phyloP scores from a whole-genome alignment of 2,113 vertebrate genomes.

The Glareola pratincola region DNA sequence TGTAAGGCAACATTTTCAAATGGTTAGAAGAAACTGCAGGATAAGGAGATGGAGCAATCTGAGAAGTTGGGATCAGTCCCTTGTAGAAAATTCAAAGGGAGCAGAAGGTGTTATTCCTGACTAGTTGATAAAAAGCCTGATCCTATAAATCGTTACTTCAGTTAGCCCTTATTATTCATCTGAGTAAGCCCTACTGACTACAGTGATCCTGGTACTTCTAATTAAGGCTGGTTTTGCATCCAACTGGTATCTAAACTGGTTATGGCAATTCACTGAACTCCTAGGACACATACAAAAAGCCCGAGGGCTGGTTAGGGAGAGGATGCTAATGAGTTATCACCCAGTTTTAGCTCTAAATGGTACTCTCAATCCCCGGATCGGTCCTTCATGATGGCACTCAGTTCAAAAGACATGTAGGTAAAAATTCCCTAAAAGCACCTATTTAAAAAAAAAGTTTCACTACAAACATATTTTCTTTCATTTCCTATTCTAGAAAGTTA shows the following conservation, averaged over 20 bases:
- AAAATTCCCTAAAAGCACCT: conserved; percentile 56
- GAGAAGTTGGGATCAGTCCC: neutral
- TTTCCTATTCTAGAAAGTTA: conserved; percentile 25
- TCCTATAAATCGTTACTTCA: neutral
- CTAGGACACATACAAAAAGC: neutral
- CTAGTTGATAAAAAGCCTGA: neutral
- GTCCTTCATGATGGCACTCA: conserved; percentile 6
- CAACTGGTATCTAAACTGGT: neutral
- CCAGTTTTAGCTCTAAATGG: neutral
- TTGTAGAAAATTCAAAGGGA: neutral
- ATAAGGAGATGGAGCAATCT: neutral
- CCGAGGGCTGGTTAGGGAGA: neutral
- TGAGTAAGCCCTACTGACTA: neutral
- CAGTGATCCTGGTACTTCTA: neutral
- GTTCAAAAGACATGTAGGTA: neutral
- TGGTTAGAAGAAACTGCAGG: neutral
- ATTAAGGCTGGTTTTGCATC: neutral
- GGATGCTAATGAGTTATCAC: neutral
- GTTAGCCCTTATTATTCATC: neutral
- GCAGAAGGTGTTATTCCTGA: neutral
- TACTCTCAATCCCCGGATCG: neutral
- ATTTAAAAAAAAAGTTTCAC: neutral
- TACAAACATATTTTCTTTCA: conserved; percentile 27
- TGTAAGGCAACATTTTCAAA: conserved; percentile 39
- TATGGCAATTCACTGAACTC: neutral